Base-by-base conservation (phyloP, 2,888 invertebrate species). In the Iphiclides podalirius region DNA sequence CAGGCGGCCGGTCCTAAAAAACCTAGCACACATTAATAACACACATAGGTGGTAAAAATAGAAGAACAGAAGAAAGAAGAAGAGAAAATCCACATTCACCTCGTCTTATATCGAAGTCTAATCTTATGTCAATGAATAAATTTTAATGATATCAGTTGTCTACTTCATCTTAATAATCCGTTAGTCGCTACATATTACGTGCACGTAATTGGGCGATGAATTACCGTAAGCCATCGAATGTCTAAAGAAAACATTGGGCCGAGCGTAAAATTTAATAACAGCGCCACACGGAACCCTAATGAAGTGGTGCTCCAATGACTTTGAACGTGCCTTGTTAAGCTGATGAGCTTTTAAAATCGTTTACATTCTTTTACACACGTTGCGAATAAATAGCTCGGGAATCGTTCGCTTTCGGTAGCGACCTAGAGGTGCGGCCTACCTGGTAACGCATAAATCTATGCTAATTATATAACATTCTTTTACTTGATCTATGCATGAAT, bases 251-350 rank as follows among this genome's bases (percentile, higher is more conserved):
- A n/a, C n/a, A n/a, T n/a, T n/a, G n/a, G n/a, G 31, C 31, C 14
- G 23, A 43, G n/a, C 14, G 15, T 34, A 43, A 42, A 20, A 34
- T 28, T 12, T 15, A 35, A 11, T 9, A 31, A 33, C 3, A 4
- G 23, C 47, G 17, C 7, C 28, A 9, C 7, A 20, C 31, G 14
- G 40, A 50, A 45, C 50, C 50, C 50, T 53, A 64, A 54, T 49
- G 52, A 40, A 52, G 38, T 23, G 41, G 28, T 39, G 54, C 51
- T 47, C 20, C 45, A 38, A 50, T 52, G 47, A 54, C 50, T 47
- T 49, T 50, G 57, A 52, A 53, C 57, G 58, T 46, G 55, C 42
- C 47, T 49, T 60, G 62, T 61, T 57, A 57, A 57, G 52, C 52
- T 58, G 57, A 61, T 56, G 60, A 52, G 51, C 52, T 52, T 46